These are phyloP conservation scores for Hypomecis atomaria DNA, from an alignment of 2,888 invertebrate species.

Conservation along the genomic window DNA sequence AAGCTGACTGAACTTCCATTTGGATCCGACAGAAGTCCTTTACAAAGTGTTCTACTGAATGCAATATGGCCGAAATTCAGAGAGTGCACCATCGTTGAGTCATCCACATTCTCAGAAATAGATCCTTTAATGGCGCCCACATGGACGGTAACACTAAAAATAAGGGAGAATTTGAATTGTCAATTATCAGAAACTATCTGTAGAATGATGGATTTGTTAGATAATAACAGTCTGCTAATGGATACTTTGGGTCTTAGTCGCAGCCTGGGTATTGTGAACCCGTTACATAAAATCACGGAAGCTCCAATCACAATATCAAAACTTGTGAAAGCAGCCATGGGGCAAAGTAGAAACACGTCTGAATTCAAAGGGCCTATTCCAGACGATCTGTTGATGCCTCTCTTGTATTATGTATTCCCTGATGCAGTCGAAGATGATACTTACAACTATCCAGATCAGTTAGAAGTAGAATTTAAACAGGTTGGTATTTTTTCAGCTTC, in stretches of 20 bases:
- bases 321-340: slow-evolving; percentile 81
- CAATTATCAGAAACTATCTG: slow-evolving; percentile 90
- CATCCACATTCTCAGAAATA: slow-evolving; percentile 94
- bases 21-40: slow-evolving; percentile 93
- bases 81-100: slow-evolving; percentile 94
- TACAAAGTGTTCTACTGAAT: slow-evolving; percentile 90
- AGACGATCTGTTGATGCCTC: slow-evolving; percentile 89
- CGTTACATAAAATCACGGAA: slow-evolving; percentile 90
- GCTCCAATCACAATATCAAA: slow-evolving; percentile 89
- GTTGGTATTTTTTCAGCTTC: slow-evolving; percentile 47
- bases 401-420: slow-evolving; percentile 94
- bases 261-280: slow-evolving; percentile 82
- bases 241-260: slow-evolving; percentile 77
- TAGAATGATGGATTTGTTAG: slow-evolving; percentile 88
- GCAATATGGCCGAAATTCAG: slow-evolving; percentile 94
- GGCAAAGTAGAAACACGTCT: slow-evolving; percentile 80
- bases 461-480: slow-evolving; percentile 78
- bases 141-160: slow-evolving; percentile 89
- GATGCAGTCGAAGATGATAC: slow-evolving; percentile 90
- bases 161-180: slow-evolving; percentile 88
- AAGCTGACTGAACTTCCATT: slow-evolving; percentile 88
- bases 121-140: slow-evolving; percentile 91
- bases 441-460: slow-evolving; percentile 80
- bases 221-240: slow-evolving; percentile 76
- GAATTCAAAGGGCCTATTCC: slow-evolving; percentile 90